Base-by-base conservation (phyloP, 2,888 invertebrate genomes). In the Allacma fusca region DNA sequence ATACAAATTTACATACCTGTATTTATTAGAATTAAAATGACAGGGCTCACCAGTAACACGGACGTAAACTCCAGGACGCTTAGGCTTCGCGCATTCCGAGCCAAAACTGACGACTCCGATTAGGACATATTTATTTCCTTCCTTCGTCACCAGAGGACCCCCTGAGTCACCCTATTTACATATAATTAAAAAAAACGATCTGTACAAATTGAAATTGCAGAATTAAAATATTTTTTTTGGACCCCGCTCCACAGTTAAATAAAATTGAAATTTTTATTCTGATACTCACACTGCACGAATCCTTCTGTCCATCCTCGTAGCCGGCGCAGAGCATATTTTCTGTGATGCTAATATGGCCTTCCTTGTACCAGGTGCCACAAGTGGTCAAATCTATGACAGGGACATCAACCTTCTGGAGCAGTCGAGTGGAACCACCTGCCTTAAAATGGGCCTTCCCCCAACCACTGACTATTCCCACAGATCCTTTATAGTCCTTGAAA, bases 81-180 rank as follows among this genome's bases (percentile, higher is more conserved):
- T 24, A 19, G 43, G 16, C 4, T 1, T 16, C 13, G 70, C 70
- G 23, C 70, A 71, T 12, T 44, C 70, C 1, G 28, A 19, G 2
- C 68, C 68, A 68, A 68, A 68, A 34, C 68, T 68, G 7, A 68
- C 68, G n/a, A 68, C 68, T 1, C 68, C 68, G 29, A 68, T 29
- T 68, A 29, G 68, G 19, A 68, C 34, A 9, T 4, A 68, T 68
- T 68, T 26, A n/a, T n/a, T 34, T 7, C 34, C 68, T 29, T 68
- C 68, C 16, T 50, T 44, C 19, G 26, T 13, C 23, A 69, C 21
- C 21, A 72, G 29, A 1, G 72, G 64, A 26, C 57, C 64, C 16
- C 73, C 73, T 40, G 73, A 62, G 23, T 73, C 73, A 1, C 67
- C 67, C 67, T 67, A 65, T 19, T n/a, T n/a, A n/a, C n/a, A n/a